Evolutionary conservation across 1,140 invertebrate genomes (phyloP).

Genomic region (Leptopilina boulardi): DNA sequence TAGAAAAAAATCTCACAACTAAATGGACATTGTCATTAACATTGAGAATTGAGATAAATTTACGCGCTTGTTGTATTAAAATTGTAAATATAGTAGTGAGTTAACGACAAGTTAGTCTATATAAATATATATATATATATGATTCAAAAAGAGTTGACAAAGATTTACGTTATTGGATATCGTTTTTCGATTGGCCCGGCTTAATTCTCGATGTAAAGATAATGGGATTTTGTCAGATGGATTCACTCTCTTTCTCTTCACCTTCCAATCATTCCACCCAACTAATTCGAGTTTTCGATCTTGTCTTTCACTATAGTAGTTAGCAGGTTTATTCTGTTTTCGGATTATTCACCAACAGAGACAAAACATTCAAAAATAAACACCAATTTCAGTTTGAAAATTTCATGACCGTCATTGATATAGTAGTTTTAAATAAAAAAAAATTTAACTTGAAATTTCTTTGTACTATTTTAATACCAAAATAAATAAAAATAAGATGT

Average conservation of each 20-base stretch:
- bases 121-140: too few relatives aligned
- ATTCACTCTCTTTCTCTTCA: not conserved
- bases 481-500: too few relatives aligned
- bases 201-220: slow-evolving; percentile 24
- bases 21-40: not conserved
- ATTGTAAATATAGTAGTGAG: slow-evolving; percentile 22
- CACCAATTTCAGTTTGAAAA: not conserved
- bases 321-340: not conserved
- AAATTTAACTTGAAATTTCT: too few relatives aligned
- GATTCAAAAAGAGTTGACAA: not conserved
- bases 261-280: not conserved
- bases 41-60: not conserved
- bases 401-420: not conserved
- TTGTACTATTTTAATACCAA: too few relatives aligned
- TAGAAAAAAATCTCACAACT: too few relatives aligned
- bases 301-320: not conserved
- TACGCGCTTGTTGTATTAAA: not conserved
- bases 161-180: slow-evolving; percentile 68
- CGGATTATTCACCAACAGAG: not conserved
- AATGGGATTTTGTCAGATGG: slow-evolving; percentile 27
- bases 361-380: not conserved
- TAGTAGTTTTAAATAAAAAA: too few relatives aligned
- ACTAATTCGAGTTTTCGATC: slow-evolving; percentile 26
- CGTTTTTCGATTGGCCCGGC: slow-evolving; percentile 61
- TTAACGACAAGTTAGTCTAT: too few relatives aligned